These are phyloP conservation scores for Fragum fragum DNA, from an alignment of 2,888 invertebrate species.

Conservation along the genomic window DNA sequence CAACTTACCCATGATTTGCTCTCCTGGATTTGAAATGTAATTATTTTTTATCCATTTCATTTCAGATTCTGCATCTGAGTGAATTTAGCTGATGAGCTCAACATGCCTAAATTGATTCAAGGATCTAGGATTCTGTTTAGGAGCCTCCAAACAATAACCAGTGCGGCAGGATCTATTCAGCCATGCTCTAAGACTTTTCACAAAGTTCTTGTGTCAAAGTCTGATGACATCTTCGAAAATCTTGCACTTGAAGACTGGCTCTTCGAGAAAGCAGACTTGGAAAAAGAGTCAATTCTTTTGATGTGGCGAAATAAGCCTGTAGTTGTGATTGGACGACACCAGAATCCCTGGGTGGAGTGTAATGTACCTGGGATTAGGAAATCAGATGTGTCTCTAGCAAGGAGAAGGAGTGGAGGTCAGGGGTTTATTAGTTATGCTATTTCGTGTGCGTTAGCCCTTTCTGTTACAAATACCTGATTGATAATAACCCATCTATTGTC, in stretches of 20 bases:
- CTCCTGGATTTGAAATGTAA: too few relatives aligned
- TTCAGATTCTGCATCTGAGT: too few relatives aligned
- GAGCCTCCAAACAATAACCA: background rate
- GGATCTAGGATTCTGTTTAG: background rate
- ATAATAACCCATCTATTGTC: too few relatives aligned
- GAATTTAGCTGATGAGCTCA: too few relatives aligned
- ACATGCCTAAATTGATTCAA: background rate
- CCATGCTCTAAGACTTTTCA: slow-evolving; percentile 6
- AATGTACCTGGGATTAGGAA: slow-evolving; percentile 91
- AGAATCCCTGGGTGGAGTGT: slow-evolving; percentile 98
- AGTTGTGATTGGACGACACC: slow-evolving; percentile 98
- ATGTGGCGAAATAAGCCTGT: slow-evolving; percentile 98
- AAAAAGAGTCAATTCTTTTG: slow-evolving; percentile 92
- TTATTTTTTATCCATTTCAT: too few relatives aligned
- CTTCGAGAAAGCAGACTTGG: slow-evolving; percentile 94
- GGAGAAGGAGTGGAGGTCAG: slow-evolving; percentile 94
- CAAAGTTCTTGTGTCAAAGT: slow-evolving; percentile 91
- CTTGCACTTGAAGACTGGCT: slow-evolving; percentile 98
- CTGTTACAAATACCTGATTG: too few relatives aligned
- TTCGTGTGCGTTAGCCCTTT: too few relatives aligned
- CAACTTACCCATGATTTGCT: too few relatives aligned
- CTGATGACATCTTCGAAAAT: slow-evolving; percentile 96
- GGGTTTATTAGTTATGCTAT: too few relatives aligned
- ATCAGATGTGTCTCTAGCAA: slow-evolving; percentile 92
- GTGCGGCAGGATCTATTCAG: background rate